Percentiles rank a stretch among this genome's conserved stretches.
These are phyloP conservation scores for Drosophila neoperkinsi DNA, from an alignment of 2,888 invertebrate species.

Conservation along the genomic window DNA sequence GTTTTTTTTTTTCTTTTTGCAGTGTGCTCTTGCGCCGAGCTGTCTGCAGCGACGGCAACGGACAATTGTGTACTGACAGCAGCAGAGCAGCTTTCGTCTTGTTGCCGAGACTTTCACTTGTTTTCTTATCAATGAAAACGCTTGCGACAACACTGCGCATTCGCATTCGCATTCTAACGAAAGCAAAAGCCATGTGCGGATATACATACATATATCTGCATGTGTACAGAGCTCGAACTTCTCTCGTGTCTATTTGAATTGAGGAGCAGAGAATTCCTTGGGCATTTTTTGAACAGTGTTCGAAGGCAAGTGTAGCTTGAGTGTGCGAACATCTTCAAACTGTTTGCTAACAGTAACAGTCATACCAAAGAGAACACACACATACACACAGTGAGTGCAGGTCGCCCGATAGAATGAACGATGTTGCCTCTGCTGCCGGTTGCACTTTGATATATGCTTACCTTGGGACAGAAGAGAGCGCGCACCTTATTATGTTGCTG, in stretches of 20 bases:
- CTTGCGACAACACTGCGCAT: constrained; percentile 47
- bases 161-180: constrained; percentile 37
- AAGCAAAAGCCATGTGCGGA: constrained; percentile 7
- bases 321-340: constrained; percentile 16
- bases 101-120: constrained; percentile 55
- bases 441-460: constrained; percentile 23
- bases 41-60: constrained; percentile 38
- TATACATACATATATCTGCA: constrained; percentile 2
- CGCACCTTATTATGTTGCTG: constrained; percentile 26
- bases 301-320: constrained; percentile 1
- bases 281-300: constrained; percentile 11
- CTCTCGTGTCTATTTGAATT: constrained; percentile 21
- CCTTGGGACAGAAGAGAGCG: constrained; percentile 30
- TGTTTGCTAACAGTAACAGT: constrained; percentile 40
- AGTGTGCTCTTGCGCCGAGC: constrained; percentile 36
- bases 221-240: constrained; percentile 9
- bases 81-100: constrained; percentile 20
- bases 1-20: constrained; percentile 14
- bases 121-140: constrained; percentile 73
- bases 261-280: neutral
- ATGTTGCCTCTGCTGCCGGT: constrained; percentile 43
- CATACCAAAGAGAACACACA: constrained; percentile 16
- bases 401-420: neutral
- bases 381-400: neutral
- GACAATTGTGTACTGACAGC: constrained; percentile 53